Percentiles rank a stretch among this genome's conserved stretches.
Evolutionary conservation across 2,888 invertebrate genomes (phyloP).

Genomic region (Drosophila anomelani): DNA sequence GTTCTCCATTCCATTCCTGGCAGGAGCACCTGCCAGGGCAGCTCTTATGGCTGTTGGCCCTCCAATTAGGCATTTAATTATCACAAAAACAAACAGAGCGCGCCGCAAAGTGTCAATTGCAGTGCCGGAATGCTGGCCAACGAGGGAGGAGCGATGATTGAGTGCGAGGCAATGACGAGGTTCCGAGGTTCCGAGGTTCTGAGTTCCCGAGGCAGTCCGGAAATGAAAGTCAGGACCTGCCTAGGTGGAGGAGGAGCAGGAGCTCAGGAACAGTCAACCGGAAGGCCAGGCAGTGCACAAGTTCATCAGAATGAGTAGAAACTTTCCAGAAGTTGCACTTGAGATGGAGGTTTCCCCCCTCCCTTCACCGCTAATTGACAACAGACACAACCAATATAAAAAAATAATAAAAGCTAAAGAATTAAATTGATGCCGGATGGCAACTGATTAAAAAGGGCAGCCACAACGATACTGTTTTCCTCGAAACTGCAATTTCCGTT

Average conservation of each 20-base stretch:
- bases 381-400: background rate
- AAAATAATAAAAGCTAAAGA: background rate
- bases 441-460: conserved; percentile 6
- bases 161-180: conserved; percentile 11
- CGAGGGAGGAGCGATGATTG: conserved; percentile 17
- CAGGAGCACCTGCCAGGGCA: background rate
- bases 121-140: conserved; percentile 8
- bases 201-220: conserved; percentile 1
- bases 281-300: conserved; percentile 1
- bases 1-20: background rate
- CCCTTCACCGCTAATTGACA: conserved; percentile 4
- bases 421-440: conserved; percentile 14
- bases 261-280: background rate
- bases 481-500: conserved; percentile 8
- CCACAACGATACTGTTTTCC: background rate
- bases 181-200: background rate
- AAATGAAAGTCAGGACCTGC: conserved; percentile 10
- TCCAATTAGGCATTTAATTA: conserved; percentile 44
- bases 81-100: conserved; percentile 13
- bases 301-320: background rate
- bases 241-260: background rate
- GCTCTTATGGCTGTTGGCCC: background rate
- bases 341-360: background rate
- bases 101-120: conserved; percentile 38
- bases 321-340: conserved; percentile 14